Evolutionary conservation across 2,113 vertebrate species (phyloP).

Genomic region (Triplophysa rosa): DNA sequence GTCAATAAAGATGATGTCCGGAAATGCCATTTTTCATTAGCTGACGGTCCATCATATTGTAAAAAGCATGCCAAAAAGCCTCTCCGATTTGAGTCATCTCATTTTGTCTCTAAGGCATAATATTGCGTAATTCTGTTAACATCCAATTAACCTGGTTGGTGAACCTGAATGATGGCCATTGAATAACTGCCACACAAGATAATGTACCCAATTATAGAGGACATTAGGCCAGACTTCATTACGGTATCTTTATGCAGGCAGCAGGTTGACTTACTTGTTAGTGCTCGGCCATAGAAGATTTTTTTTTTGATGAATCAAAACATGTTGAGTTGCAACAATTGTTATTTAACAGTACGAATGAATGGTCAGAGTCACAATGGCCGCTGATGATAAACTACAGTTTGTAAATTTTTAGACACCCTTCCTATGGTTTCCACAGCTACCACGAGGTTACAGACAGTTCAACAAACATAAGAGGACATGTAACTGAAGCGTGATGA

Average conservation of each 20-base stretch:
- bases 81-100: neutral
- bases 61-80: slow-evolving; percentile 17
- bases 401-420: too few relatives aligned
- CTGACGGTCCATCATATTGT: slow-evolving; percentile 24
- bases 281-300: slow-evolving; percentile 3
- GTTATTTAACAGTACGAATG: neutral
- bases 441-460: neutral
- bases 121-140: slow-evolving; percentile 57
- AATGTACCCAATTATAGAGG: slow-evolving; percentile 59
- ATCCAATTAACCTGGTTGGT: slow-evolving; percentile 64
- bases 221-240: slow-evolving; percentile 53
- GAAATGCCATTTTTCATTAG: slow-evolving; percentile 23
- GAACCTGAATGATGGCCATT: slow-evolving; percentile 57
- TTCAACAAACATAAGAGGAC: neutral
- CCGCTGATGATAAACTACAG: neutral
- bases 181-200: slow-evolving; percentile 51
- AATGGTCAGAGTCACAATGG: neutral
- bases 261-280: slow-evolving; percentile 37
- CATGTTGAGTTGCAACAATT: neutral
- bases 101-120: slow-evolving; percentile 37
- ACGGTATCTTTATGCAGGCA: slow-evolving; percentile 52
- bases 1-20: slow-evolving; percentile 16
- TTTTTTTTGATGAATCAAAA: neutral
- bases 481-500: neutral
- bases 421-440: too few relatives aligned